Evolutionary conservation across 2,797 vertebrate species (phyloP).

Genomic region (Hydrophis major): DNA sequence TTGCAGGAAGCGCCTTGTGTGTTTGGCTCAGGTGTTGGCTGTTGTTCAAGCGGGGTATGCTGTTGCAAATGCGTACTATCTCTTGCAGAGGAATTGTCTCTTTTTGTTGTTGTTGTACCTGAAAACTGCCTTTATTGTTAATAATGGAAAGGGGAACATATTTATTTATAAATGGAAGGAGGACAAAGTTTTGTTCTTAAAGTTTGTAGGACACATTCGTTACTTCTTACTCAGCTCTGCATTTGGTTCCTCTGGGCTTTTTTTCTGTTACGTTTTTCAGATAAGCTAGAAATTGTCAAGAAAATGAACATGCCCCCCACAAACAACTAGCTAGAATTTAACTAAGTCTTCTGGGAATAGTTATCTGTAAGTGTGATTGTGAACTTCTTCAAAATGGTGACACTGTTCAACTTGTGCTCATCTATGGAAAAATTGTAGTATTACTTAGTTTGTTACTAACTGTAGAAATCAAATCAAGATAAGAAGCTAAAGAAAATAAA

Average conservation of each 20-base stretch:
- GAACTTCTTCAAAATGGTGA: background rate
- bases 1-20: background rate
- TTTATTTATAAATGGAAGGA: background rate
- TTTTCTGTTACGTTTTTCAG: background rate
- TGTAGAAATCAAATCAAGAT: background rate
- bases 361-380: background rate
- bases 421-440: background rate
- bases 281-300: background rate
- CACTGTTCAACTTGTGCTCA: background rate
- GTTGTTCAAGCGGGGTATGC: no score
- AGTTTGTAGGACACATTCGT: background rate
- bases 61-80: no score
- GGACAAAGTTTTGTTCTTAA: background rate
- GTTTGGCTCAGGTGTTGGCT: background rate
- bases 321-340: background rate
- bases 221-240: background rate
- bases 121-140: fast-evolving
- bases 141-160: no score
- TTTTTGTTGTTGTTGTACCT: no score
- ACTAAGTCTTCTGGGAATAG: background rate
- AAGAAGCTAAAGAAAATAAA: background rate
- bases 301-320: background rate
- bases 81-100: background rate
- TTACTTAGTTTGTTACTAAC: background rate
- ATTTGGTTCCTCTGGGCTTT: background rate